Evolutionary conservation across 2,797 vertebrate species (phyloP), one percentile per base, ranked within the genome.

Genomic region (Cynodonichthys magdalenae): DNA sequence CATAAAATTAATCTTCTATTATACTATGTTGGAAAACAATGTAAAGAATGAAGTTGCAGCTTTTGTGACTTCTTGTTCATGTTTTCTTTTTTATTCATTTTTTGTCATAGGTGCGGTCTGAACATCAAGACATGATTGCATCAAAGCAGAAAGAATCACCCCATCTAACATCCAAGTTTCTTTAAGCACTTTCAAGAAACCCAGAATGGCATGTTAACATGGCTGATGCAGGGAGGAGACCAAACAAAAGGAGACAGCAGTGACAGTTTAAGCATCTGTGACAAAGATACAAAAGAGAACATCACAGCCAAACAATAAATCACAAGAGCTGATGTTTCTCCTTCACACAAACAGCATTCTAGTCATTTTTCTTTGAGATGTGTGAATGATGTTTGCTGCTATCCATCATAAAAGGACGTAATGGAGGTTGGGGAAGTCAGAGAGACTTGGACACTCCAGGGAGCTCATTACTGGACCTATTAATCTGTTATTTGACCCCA

Each of bases 401-500:
- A 91, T 93, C 89, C 79, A 88, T 94, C 92, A 92, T 83, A 80
- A 84, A 81, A 83, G 80, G 80, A 88, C 79, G 79, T 88, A 86
- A 87, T 80, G 75, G 87, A 85, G 83, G 87, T 72, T 72, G 71
- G 74, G 85, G 84, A 85, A 87, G 86, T 85, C 57, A 20, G 81
- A 80, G 75, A 83, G 82, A 86, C 79, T 81, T 69, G 84, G 91
- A 82, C 89, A 91, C 92, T 91, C 91, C 86, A 74, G 92, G 92
- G 93, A 93, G 85, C 91, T 94, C 90, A 94, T 94, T 93, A 94
- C 87, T 73, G 80, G 87, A 90, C 91, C 90, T 92, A 93, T 93
- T 94, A 93, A 94, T 93, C 89, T 94, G 91, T 92, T 91, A 89
- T 92, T 93, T 94, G 92, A 94, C 93, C 92, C 92, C 86, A 84